Evolutionary conservation across 1,140 invertebrate species (phyloP).

Genomic region (Megalopta genalis): DNA sequence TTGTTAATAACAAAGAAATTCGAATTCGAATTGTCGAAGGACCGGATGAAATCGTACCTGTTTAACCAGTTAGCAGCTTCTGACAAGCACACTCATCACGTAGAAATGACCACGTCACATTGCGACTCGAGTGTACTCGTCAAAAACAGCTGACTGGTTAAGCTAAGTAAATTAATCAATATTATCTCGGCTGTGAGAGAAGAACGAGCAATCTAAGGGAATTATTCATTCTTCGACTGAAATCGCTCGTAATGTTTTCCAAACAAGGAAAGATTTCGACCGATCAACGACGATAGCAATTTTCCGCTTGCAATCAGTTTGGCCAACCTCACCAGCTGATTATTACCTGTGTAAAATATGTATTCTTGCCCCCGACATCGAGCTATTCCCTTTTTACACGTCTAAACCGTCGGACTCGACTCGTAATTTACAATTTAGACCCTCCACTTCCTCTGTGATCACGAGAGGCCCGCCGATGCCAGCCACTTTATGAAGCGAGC

Average conservation of each 20-base stretch:
- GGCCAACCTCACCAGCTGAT: constrained; percentile 9
- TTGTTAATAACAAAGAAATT: no score
- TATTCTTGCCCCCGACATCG: constrained; percentile 17
- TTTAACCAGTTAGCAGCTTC: no score
- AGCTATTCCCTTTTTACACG: constrained; percentile 34
- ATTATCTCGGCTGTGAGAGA: no score
- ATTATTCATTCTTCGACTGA: background rate
- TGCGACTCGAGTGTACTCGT: no score
- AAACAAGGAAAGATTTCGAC: background rate
- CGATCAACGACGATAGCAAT: constrained; percentile 23
- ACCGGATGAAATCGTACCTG: no score
- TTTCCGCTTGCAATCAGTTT: constrained; percentile 1
- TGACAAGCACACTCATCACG: no score
- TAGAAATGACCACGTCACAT: no score
- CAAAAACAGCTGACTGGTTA: no score
- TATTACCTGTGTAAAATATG: constrained; percentile 31
- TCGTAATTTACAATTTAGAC: constrained; percentile 59
- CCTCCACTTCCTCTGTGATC: constrained; percentile 43
- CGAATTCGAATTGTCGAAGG: no score
- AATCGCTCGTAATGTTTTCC: background rate
- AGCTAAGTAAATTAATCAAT: no score
- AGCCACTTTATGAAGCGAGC: constrained; percentile 10
- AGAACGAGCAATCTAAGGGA: background rate
- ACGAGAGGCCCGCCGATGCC: constrained; percentile 27
- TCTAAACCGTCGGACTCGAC: constrained; percentile 31